A percentile compares a stretch with the other conserved stretches of the same genome.
These are phyloP conservation scores for Drosophila subpulchrella DNA, from an alignment of 1,140 invertebrate genomes.

Conservation along the genomic window DNA sequence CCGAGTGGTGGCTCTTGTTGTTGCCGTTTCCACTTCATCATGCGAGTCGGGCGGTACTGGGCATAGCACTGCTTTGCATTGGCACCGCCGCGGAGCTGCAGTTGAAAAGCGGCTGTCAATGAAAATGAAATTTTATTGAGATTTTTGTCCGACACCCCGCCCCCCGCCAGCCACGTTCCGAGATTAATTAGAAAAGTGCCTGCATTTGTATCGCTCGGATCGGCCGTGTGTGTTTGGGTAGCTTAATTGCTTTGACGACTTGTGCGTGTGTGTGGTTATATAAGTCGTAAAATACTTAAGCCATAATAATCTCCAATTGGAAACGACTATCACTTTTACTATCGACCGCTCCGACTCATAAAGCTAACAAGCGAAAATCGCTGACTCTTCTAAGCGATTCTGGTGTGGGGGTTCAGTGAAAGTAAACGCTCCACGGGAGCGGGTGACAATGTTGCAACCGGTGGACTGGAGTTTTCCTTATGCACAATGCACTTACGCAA, in stretches of 20 bases:
- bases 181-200: conserved; percentile 81
- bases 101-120: conserved; percentile 82
- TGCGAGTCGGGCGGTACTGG: conserved; percentile 11
- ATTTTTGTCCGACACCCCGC: conserved; percentile 50
- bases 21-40: conserved; percentile 57
- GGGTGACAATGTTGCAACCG: conserved; percentile 67
- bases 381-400: conserved; percentile 73
- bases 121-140: conserved; percentile 83
- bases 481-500: conserved; percentile 18
- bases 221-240: conserved; percentile 60
- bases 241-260: conserved; percentile 76
- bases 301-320: conserved; percentile 81
- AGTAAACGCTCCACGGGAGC: conserved; percentile 44
- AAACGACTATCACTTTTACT: conserved; percentile 83
- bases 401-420: conserved; percentile 54
- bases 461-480: conserved; percentile 19
- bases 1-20: conserved; percentile 58
- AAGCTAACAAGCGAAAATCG: conserved; percentile 63
- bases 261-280: conserved; percentile 64
- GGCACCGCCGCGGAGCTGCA: conserved; percentile 39
- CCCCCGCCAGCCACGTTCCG: conserved; percentile 19
- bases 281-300: conserved; percentile 83
- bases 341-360: conserved; percentile 42
- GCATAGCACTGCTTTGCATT: no score
- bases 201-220: conserved; percentile 33